Percentiles rank a stretch among this genome's conserved stretches.
phyloP scores from a whole-genome alignment of 2,888 invertebrate genomes.

The Venustoraphidia nigricollis region DNA sequence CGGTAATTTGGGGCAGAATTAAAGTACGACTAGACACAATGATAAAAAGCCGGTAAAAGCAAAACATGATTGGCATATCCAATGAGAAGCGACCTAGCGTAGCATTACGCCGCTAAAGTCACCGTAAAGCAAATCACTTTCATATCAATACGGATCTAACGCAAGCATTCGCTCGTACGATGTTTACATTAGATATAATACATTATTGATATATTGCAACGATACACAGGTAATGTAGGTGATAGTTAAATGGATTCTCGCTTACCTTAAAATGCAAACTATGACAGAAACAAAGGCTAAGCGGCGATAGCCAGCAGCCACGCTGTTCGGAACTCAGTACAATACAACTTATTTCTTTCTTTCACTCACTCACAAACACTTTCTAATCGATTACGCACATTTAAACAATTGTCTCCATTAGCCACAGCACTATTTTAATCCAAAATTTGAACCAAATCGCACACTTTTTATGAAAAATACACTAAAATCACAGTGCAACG shows the following conservation, averaged over 20 bases:
- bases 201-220: no score
- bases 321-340: slow-evolving; percentile 27
- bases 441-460: neutral
- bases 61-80: slow-evolving; percentile 21
- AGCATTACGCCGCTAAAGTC: slow-evolving; percentile 1
- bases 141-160: slow-evolving; percentile 1
- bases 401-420: neutral
- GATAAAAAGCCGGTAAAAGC: slow-evolving; percentile 18
- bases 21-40: slow-evolving; percentile 1
- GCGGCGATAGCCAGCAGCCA: slow-evolving; percentile 30
- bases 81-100: slow-evolving; percentile 9
- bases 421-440: neutral
- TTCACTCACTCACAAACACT: slow-evolving; percentile 25
- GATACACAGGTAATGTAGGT: no score
- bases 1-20: no score
- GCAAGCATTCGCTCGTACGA: neutral
- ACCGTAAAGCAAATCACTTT: neutral
- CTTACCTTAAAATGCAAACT: slow-evolving; percentile 26
- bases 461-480: slow-evolving; percentile 7
- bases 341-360: slow-evolving; percentile 21
- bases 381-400: slow-evolving; percentile 3
- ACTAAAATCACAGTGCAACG: slow-evolving; percentile 18
- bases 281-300: slow-evolving; percentile 30
- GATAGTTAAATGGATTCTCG: slow-evolving; percentile 1
- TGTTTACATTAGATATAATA: no score